Base-by-base conservation (phyloP, 2,797 vertebrate genomes). In the Sebastes nivosus region DNA sequence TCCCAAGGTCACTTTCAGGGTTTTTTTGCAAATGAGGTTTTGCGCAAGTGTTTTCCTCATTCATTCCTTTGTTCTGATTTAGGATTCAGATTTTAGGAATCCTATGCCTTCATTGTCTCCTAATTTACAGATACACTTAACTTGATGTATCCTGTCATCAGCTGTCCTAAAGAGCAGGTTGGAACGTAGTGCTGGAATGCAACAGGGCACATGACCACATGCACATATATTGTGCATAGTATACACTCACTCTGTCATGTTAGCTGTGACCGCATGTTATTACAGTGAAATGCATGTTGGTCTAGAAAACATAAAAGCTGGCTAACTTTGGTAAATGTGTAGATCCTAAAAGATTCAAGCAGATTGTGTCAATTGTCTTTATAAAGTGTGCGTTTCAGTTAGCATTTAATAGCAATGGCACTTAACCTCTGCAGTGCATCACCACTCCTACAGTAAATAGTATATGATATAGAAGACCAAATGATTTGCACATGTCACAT, bases 1-100 rank as follows among this genome's bases (percentile, higher is more conserved):
- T 73, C 34, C 29, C 67, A 89, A 88, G 63, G 82, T 79, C 66
- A 83, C 78, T 80, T 84, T 63, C 36, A 36, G 5, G 2, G 1
- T 50, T 54, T n/a, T 79, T 70, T 65, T 72, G 8, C 16, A 70
- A 57, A 24, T 72, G 4, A 52, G 58, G 4, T 69, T 63, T 76
- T 66, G 9, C 18, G 4, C 38, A 24, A 67, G 24, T 30, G 24
- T 34, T 66, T 58, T 46, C 50, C 10, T 54, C 24, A 9, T 52
- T 63, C 9, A 30, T 46, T 38, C 11, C 34, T 76, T 75, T 76
- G 55, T 76, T 85, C 16, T 58, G 16, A 72, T 5, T 13, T 3
- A 74, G 7, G 6, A 6, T 67, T 70, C 16, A 24, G 10, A 50
- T 67, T 63, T 25, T 27, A 18, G 2, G 5, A 30, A 4, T 46